A percentile compares a stretch with the other conserved stretches of the same genome.
These are phyloP conservation scores for Xestoiulus laeticollis DNA, from an alignment of 2,888 invertebrate genomes.

Conservation along the genomic window DNA sequence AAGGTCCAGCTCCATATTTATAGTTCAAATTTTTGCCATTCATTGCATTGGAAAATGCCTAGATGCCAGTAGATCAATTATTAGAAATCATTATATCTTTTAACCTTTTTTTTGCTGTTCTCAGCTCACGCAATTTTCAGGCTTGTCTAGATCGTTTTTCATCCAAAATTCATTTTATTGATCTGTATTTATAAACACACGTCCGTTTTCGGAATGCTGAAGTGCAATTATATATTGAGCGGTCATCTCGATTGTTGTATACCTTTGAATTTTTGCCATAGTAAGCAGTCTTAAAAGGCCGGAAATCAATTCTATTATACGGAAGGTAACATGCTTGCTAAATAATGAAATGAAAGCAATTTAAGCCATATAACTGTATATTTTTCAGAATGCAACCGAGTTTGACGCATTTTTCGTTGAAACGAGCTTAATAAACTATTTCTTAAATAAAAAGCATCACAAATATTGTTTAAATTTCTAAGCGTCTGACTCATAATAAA, in stretches of 20 bases:
- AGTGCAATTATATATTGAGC: slow-evolving; percentile 11
- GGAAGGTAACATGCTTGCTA: background rate
- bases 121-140: background rate
- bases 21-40: background rate
- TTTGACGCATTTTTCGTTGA: background rate
- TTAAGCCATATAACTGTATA: background rate
- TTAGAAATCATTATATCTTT: background rate
- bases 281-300: background rate
- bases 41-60: background rate
- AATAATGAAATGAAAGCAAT: background rate
- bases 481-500: background rate
- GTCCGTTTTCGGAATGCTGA: background rate
- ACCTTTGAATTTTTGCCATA: background rate
- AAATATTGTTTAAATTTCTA: background rate
- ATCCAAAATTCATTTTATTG: background rate
- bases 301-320: background rate
- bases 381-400: background rate
- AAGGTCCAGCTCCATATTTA: background rate
- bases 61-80: background rate
- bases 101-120: background rate
- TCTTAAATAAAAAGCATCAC: background rate
- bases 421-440: background rate
- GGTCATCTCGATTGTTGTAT: background rate
- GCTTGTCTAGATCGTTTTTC: background rate
- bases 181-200: background rate